These are phyloP conservation scores for Dynastes tityus DNA, from an alignment of 2,888 invertebrate species.

Conservation along the genomic window DNA sequence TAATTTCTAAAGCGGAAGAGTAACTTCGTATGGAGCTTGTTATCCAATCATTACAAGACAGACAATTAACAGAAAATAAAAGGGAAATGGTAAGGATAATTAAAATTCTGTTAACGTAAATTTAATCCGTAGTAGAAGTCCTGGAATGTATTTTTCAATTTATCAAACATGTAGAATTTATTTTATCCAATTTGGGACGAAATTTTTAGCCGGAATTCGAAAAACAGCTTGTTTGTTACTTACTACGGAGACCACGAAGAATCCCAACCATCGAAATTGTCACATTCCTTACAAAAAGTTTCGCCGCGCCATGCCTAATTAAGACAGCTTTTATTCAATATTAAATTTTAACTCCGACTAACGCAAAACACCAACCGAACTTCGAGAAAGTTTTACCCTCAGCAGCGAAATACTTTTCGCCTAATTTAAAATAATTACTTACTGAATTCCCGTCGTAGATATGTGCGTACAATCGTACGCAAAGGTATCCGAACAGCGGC, in stretches of 20 bases:
- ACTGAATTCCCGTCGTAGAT: background rate
- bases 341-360: conserved; percentile 14
- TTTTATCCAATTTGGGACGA: no score
- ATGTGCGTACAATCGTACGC: background rate
- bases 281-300: conserved; percentile 20
- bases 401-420: conserved; percentile 10
- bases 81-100: no score
- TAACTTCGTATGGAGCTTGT: no score
- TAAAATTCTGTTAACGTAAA: no score
- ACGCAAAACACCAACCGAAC: conserved; percentile 15
- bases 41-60: no score
- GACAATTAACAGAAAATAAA: no score
- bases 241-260: conserved; percentile 6
- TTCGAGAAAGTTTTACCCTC: conserved; percentile 12
- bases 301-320: conserved; percentile 1
- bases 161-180: no score
- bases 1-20: no score
- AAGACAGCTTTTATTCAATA: conserved; percentile 24
- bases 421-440: conserved; percentile 31
- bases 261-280: conserved; percentile 2
- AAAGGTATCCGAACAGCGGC: background rate
- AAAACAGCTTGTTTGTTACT: background rate
- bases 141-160: no score
- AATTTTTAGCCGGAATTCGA: no score
- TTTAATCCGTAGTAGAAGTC: no score